phyloP scores from a whole-genome alignment of 2,888 invertebrate species.

The Drosophila nr. perissopoda region DNA sequence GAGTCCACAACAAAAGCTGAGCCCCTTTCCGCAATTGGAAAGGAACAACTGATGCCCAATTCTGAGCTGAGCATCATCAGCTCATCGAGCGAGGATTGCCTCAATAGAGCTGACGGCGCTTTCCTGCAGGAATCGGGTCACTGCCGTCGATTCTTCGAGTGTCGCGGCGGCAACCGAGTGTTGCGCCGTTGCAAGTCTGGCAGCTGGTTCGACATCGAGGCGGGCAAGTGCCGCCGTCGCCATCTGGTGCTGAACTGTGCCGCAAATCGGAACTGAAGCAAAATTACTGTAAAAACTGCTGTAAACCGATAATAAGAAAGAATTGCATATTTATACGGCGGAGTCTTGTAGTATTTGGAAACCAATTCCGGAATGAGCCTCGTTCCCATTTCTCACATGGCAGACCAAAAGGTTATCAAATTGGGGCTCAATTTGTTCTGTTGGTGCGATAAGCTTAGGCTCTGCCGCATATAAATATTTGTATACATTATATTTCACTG shows the following conservation, averaged over 20 bases:
- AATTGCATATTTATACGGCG: conserved; percentile 13
- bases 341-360: not conserved
- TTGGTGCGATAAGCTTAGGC: not conserved
- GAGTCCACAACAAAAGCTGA: not conserved
- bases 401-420: conserved; percentile 6
- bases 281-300: conserved; percentile 1
- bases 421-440: not conserved
- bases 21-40: not conserved
- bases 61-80: conserved; percentile 13
- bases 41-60: not conserved
- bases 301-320: conserved; percentile 11
- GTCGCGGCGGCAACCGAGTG: conserved; percentile 40
- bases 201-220: conserved; percentile 59
- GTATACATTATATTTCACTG: not conserved
- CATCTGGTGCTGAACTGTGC: conserved; percentile 54
- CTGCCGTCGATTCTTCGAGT: conserved; percentile 60
- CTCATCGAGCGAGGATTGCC: conserved; percentile 41
- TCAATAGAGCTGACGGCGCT: conserved; percentile 42
- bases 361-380: not conserved
- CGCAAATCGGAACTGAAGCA: conserved; percentile 52
- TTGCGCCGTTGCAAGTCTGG: conserved; percentile 45
- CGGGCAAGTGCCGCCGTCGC: conserved; percentile 46
- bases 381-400: not conserved
- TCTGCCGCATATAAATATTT: not conserved
- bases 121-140: conserved; percentile 54